phyloP scores from a whole-genome alignment of 2,888 invertebrate species.

The Drosophila paracracens region DNA sequence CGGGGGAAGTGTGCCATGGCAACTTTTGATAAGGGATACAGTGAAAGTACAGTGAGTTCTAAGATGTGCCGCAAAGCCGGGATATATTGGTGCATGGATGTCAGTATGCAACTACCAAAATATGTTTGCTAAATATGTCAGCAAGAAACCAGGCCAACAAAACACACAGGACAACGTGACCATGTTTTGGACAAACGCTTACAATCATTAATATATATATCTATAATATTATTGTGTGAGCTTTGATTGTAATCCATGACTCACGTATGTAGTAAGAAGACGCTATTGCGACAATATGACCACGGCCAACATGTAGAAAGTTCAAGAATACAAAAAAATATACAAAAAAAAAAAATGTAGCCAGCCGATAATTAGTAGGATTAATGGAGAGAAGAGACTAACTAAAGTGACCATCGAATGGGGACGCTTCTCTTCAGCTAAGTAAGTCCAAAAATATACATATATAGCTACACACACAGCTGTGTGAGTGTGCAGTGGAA shows the following conservation, averaged over 20 bases:
- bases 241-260: slow-evolving; percentile 6
- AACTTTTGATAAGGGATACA: not conserved
- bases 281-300: slow-evolving; percentile 8
- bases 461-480: too few relatives aligned
- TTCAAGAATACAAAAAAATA: slow-evolving; percentile 5
- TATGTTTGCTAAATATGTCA: not conserved
- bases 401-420: not conserved
- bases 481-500: too few relatives aligned
- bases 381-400: not conserved
- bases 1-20: not conserved
- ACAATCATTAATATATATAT: not conserved
- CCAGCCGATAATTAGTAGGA: not conserved
- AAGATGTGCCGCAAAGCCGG: not conserved
- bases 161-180: not conserved
- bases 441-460: not conserved
- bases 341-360: not conserved
- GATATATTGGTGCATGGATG: not conserved
- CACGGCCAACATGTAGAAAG: slow-evolving; percentile 4
- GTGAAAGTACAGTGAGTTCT: not conserved
- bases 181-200: not conserved
- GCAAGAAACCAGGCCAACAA: not conserved
- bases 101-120: not conserved
- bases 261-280: slow-evolving; percentile 12
- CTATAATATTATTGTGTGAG: not conserved
- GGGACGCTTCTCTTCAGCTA: not conserved